Conservation (phyloP, 2,888 invertebrate species). For the Drosophila meridiana region DNA sequence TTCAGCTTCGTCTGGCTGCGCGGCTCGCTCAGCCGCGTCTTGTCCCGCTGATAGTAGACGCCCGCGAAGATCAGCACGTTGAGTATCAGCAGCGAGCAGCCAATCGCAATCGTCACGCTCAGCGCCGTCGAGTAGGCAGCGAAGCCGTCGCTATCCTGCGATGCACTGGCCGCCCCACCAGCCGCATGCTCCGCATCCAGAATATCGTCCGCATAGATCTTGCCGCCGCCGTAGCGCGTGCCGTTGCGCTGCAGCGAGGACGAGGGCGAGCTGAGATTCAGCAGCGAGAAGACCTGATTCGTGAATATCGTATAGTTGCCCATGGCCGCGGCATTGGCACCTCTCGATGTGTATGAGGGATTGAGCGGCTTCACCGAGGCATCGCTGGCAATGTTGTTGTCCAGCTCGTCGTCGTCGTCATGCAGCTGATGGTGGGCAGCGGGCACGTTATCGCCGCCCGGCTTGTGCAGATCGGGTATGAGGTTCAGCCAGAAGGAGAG, state of each 20-base stretch:
- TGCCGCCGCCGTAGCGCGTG: slow-evolving; percentile 76
- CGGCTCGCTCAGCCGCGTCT: slow-evolving; percentile 89
- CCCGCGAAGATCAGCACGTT: slow-evolving; percentile 97
- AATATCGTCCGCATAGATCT: slow-evolving; percentile 82
- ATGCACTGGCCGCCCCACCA: slow-evolving; percentile 85
- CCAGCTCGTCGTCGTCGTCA: slow-evolving; percentile 86
- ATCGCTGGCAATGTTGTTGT: slow-evolving; percentile 86
- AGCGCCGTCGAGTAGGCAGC: slow-evolving; percentile 96
- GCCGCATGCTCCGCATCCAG: slow-evolving; percentile 76
- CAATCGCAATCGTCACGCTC: slow-evolving; percentile 97
- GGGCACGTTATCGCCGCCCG: slow-evolving; percentile 94
- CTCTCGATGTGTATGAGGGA: slow-evolving; percentile 82
- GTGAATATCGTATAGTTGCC: slow-evolving; percentile 85
- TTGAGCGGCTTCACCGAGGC: slow-evolving; percentile 86
- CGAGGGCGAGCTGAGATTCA: slow-evolving; percentile 84
- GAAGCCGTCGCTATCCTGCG: slow-evolving; percentile 94
- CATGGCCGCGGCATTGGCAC: slow-evolving; percentile 78
- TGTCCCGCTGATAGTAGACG: slow-evolving; percentile 96
- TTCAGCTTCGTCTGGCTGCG: slow-evolving; percentile 88
- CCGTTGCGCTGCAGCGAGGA: slow-evolving; percentile 83
- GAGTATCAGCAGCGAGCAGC: slow-evolving; percentile 95
- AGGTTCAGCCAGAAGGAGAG: slow-evolving; percentile 97
- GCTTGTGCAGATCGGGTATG: slow-evolving; percentile 95
- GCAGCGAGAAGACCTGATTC: slow-evolving; percentile 84
- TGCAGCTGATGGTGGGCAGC: slow-evolving; percentile 93